phyloP scores from a whole-genome alignment of 2,113 vertebrate genomes.

The Rhynchomys soricoides region DNA sequence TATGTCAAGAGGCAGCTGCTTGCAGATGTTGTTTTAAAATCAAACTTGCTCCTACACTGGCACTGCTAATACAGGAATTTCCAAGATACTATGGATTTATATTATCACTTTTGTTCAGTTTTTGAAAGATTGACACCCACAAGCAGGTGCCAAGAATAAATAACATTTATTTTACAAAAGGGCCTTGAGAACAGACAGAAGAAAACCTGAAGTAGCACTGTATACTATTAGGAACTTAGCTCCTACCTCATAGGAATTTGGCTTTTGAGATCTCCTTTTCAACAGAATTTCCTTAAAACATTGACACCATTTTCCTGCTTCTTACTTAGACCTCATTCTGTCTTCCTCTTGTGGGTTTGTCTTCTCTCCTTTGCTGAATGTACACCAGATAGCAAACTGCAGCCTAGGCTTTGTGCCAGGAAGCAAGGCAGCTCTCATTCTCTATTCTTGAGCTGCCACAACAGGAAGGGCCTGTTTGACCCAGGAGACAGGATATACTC shows the following conservation, averaged over 20 bases:
- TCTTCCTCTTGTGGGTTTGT: neutral
- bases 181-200: constrained; percentile 79
- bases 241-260: constrained; percentile 54
- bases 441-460: neutral
- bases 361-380: neutral
- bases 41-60: constrained; percentile 84
- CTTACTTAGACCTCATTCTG: neutral
- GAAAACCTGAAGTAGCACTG: constrained; percentile 80
- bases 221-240: constrained; percentile 72
- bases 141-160: constrained; percentile 84
- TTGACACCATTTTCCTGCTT: neutral
- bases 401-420: neutral
- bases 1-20: constrained; percentile 80
- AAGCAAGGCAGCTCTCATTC: neutral
- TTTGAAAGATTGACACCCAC: constrained; percentile 84
- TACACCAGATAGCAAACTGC: neutral
- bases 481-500: neutral
- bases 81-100: constrained; percentile 82
- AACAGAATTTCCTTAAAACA: constrained; percentile 16
- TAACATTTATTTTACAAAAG: constrained; percentile 82
- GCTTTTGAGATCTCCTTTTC: constrained; percentile 53
- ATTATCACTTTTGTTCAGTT: constrained; percentile 84
- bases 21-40: constrained; percentile 85
- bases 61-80: constrained; percentile 87
- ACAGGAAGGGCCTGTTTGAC: neutral